phyloP scores from a whole-genome alignment of 1,140 invertebrate species.

The Arctopsyche grandis region DNA sequence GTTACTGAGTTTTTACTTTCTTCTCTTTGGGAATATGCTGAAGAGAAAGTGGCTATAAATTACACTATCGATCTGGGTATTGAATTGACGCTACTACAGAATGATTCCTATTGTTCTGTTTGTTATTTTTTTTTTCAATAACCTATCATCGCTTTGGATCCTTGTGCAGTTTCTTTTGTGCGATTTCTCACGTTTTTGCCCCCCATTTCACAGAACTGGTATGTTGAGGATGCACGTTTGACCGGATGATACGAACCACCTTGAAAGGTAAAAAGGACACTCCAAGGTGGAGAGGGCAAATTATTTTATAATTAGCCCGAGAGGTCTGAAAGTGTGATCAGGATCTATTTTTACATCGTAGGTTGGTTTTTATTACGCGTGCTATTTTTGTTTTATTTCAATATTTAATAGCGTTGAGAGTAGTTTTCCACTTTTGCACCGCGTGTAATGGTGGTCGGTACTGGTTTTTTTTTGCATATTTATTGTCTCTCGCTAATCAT shows the following conservation, averaged over 20 bases:
- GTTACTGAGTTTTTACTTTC: too few species aligned
- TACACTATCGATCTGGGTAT: too few species aligned
- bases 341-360: neutral
- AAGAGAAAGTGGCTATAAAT: too few species aligned
- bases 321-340: neutral
- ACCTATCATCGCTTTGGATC: neutral
- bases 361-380: neutral
- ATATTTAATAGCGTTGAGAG: neutral
- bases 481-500: neutral
- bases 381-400: neutral
- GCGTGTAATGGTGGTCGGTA: neutral
- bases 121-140: too few species aligned
- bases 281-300: conserved; percentile 26
- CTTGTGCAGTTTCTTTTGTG: neutral
- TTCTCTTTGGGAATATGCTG: too few species aligned
- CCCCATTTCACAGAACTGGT: neutral
- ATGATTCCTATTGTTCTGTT: too few species aligned
- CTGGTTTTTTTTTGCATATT: neutral
- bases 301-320: conserved; percentile 20
- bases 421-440: neutral
- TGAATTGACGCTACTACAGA: too few species aligned
- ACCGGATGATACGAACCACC: conserved; percentile 24
- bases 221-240: neutral
- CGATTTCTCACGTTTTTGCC: conserved; percentile 10
- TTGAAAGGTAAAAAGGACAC: conserved; percentile 29